phyloP scores from a whole-genome alignment of 2,797 vertebrate species.

The Protosalanx chinensis region DNA sequence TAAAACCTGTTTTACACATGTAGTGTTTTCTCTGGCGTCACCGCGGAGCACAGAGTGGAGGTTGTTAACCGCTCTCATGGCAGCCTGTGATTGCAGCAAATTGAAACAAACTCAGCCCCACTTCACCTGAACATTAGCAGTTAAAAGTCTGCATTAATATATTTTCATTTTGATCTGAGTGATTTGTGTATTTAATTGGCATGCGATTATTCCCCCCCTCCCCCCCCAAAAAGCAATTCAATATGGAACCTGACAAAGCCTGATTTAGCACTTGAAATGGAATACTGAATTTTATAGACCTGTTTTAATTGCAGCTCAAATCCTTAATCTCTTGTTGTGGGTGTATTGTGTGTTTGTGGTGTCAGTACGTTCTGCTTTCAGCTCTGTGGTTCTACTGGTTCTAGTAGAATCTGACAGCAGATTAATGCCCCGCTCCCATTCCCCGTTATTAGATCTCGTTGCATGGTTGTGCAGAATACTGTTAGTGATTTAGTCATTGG shows the following conservation, averaged over 20 bases:
- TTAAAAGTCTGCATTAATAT: background rate
- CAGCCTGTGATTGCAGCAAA: background rate
- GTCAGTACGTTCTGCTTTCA: background rate
- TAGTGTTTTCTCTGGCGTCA: conserved; percentile 13
- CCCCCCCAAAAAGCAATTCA: background rate
- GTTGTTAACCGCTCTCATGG: background rate
- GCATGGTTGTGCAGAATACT: background rate
- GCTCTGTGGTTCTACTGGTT: background rate
- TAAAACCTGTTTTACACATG: conserved; percentile 43
- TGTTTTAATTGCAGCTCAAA: conserved; percentile 2
- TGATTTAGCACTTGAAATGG: too few species aligned
- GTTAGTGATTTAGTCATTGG: background rate
- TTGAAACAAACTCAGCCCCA: background rate
- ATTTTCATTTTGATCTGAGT: conserved; percentile 16
- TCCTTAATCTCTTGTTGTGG: background rate
- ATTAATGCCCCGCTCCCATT: background rate
- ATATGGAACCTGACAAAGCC: too few species aligned
- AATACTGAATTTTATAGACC: background rate
- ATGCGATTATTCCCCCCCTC: too few species aligned
- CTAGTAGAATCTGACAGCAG: background rate
- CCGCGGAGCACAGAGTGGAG: background rate
- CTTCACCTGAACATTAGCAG: background rate
- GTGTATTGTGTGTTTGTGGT: background rate
- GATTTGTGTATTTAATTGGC: background rate
- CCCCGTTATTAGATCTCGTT: background rate